Percentiles rank a stretch among this genome's conserved stretches.
Evolutionary conservation across 1,140 invertebrate species (phyloP).

Genomic region (Psix sp.): DNA sequence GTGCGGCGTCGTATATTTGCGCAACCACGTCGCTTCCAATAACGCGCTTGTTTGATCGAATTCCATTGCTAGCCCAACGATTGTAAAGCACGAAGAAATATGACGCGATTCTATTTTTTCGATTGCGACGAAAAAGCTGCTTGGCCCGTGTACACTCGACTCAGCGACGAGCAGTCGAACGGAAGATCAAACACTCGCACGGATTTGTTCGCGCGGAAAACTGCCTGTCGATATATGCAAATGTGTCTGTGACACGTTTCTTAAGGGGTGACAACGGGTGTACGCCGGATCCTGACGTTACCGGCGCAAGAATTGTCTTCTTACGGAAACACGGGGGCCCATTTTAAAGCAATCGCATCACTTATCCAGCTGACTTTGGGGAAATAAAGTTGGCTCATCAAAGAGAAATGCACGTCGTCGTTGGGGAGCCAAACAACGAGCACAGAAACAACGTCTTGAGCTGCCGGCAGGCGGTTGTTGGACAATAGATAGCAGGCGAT

Average conservation of each 20-base stretch:
- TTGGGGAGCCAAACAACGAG: constrained; percentile 30
- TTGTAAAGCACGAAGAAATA: no score
- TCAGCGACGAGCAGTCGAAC: no score
- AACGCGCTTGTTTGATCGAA: constrained; percentile 69
- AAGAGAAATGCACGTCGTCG: neutral
- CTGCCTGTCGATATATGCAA: constrained; percentile 76
- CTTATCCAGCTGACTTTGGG: neutral
- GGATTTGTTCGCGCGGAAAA: constrained; percentile 76
- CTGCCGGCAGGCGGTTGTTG: constrained; percentile 28
- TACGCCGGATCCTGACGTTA: constrained; percentile 53
- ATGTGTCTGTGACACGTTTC: constrained; percentile 70
- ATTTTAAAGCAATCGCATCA: neutral
- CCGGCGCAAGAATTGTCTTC: constrained; percentile 68
- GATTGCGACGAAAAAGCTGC: no score
- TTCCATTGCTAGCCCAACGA: no score
- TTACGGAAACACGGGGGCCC: neutral
- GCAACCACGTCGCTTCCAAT: constrained; percentile 61
- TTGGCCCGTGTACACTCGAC: no score
- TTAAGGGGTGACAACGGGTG: constrained; percentile 75
- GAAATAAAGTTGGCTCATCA: constrained; percentile 2
- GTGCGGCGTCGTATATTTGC: constrained; percentile 65
- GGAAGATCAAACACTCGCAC: no score
- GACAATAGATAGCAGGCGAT: constrained; percentile 70
- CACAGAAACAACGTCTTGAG: no score
- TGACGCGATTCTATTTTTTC: no score